Conservation (phyloP, 2,797 vertebrate genomes). For the Hipposideros larvatus region DNA sequence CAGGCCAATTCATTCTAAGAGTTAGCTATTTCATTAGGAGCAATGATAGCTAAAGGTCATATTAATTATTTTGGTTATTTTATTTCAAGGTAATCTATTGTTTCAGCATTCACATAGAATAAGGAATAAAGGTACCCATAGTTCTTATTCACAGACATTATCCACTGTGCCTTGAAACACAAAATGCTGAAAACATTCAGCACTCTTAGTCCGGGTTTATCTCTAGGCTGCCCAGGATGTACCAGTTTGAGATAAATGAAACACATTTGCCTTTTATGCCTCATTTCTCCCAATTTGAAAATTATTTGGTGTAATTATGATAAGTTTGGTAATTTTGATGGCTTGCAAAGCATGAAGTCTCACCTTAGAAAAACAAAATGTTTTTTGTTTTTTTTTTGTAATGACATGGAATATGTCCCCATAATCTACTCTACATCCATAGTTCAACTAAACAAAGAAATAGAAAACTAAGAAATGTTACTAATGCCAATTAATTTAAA, state of each 20-base stretch:
- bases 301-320: conserved; percentile 8
- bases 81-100: conserved; percentile 67
- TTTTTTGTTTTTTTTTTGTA: not conserved
- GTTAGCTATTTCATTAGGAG: conserved; percentile 67
- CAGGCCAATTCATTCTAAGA: conserved; percentile 59
- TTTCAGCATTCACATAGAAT: conserved; percentile 56
- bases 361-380: conserved; percentile 2
- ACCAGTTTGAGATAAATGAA: not conserved
- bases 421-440: not conserved
- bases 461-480: not conserved
- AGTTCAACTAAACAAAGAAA: conserved; percentile 33
- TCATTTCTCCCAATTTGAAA: conserved; percentile 52
- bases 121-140: not conserved
- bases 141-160: conserved; percentile 43
- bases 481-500: not conserved
- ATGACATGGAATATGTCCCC: not conserved
- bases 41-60: conserved; percentile 66
- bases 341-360: not conserved
- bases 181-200: not conserved
- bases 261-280: not conserved
- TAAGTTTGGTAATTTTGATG: not conserved
- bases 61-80: conserved; percentile 66
- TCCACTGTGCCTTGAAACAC: conserved; percentile 48
- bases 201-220: not conserved
- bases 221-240: not conserved